Evolutionary conservation across 2,888 invertebrate species (phyloP).

Genomic region (Pyralis farinalis): DNA sequence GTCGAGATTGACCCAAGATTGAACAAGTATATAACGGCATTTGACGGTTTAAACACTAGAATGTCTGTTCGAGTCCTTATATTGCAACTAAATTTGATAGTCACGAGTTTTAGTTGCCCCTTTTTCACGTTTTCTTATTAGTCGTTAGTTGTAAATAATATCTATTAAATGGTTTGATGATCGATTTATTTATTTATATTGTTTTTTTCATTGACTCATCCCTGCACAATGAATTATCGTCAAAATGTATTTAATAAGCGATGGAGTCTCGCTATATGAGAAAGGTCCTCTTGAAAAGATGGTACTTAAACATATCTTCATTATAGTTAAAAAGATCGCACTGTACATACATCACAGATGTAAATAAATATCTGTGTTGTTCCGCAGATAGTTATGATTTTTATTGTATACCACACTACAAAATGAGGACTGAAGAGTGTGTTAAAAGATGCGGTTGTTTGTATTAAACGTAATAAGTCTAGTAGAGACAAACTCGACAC

Average conservation of each 20-base stretch:
- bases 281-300: slow-evolving; percentile 6
- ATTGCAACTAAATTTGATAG: slow-evolving; percentile 32
- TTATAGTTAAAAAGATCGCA: too few relatives aligned
- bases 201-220: slow-evolving; percentile 7
- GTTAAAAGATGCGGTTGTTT: too few relatives aligned
- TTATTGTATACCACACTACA: too few relatives aligned
- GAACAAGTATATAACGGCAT: too few relatives aligned
- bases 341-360: too few relatives aligned
- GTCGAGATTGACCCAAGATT: too few relatives aligned
- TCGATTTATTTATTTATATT: slow-evolving; percentile 8
- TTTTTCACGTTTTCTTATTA: slow-evolving; percentile 26
- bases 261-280: neutral
- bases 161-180: slow-evolving; percentile 16
- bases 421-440: too few relatives aligned
- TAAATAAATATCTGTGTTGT: too few relatives aligned
- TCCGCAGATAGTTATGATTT: too few relatives aligned
- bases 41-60: too few relatives aligned
- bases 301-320: slow-evolving; percentile 15
- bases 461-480: too few relatives aligned
- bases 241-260: slow-evolving; percentile 2
- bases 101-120: slow-evolving; percentile 27
- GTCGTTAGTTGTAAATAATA: slow-evolving; percentile 40
- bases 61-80: slow-evolving; percentile 15
- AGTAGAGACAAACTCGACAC: too few relatives aligned
- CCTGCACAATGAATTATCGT: slow-evolving; percentile 6